Conservation (phyloP, 2,113 vertebrate species). For the Athene noctua region DNA sequence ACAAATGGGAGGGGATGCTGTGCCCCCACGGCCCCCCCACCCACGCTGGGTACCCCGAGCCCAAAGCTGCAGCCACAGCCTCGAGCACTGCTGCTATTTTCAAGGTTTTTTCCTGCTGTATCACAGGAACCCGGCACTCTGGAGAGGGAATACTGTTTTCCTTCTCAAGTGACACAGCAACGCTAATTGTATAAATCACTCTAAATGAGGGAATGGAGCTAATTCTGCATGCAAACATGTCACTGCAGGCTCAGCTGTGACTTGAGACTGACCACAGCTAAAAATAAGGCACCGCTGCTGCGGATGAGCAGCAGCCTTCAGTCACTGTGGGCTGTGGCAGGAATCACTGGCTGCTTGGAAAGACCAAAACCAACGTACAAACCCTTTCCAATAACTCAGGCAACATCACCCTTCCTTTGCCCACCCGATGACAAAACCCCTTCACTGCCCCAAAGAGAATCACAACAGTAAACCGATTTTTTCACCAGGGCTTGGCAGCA, state of each 20-base stretch:
- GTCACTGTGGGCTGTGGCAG: neutral
- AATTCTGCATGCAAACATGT: neutral
- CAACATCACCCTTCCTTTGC: neutral
- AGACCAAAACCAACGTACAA: neutral
- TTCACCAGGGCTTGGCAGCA: neutral
- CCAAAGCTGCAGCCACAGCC: neutral
- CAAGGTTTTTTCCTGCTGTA: neutral
- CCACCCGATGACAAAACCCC: neutral
- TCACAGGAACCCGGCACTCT: fast-evolving
- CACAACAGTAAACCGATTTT: neutral
- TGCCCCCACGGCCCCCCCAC: neutral
- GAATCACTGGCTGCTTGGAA: neutral
- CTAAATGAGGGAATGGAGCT: neutral
- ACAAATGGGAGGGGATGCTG: neutral
- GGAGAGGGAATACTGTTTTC: neutral
- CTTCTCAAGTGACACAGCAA: neutral
- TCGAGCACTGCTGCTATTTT: neutral
- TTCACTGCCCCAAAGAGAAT: neutral
- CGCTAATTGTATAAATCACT: neutral
- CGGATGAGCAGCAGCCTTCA: neutral
- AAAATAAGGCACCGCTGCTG: neutral
- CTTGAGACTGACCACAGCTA: neutral
- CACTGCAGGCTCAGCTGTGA: neutral
- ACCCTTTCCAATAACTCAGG: neutral
- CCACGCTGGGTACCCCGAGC: neutral